Conservation (phyloP, 1,140 invertebrate genomes). For the Penaeus indicus region DNA sequence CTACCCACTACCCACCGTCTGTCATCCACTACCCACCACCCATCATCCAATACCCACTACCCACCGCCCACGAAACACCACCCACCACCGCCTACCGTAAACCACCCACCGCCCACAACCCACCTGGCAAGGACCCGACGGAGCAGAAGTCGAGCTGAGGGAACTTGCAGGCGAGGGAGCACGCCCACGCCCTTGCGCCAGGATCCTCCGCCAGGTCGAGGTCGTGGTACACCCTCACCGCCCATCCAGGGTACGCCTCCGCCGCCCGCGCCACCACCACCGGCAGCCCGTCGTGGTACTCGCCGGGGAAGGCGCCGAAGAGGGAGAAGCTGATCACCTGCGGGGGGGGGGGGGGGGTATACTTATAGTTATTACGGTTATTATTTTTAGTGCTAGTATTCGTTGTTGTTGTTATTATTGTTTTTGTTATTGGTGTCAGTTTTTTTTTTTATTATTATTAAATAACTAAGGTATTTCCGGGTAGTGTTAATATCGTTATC, state of each 20-base stretch:
- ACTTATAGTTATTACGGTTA: no score
- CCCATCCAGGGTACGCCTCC: slow-evolving; percentile 43
- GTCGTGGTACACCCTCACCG: slow-evolving; percentile 45
- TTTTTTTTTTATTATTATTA: no score
- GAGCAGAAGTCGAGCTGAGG: slow-evolving; percentile 39
- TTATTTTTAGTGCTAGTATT: no score
- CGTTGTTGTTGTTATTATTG: no score
- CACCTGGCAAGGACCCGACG: slow-evolving; percentile 15
- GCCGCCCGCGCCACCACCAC: neutral
- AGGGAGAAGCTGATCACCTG: slow-evolving; percentile 47
- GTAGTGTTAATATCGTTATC: no score
- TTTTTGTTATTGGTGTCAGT: no score
- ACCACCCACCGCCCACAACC: slow-evolving; percentile 18
- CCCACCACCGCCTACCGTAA: no score
- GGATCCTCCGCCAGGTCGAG: slow-evolving; percentile 10
- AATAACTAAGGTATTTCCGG: no score
- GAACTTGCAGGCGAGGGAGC: slow-evolving; percentile 29
- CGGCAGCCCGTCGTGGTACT: slow-evolving; percentile 33
- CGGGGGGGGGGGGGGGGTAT: neutral
- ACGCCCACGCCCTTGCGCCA: slow-evolving; percentile 15
- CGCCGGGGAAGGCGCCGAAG: slow-evolving; percentile 47
- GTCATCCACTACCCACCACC: no score
- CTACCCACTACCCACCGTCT: no score
- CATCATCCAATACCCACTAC: no score
- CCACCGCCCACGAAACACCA: no score